Evolutionary conservation across 2,113 vertebrate species (phyloP), one percentile per base, ranked within the genome.

Genomic region (Pseudorasbora parva): DNA sequence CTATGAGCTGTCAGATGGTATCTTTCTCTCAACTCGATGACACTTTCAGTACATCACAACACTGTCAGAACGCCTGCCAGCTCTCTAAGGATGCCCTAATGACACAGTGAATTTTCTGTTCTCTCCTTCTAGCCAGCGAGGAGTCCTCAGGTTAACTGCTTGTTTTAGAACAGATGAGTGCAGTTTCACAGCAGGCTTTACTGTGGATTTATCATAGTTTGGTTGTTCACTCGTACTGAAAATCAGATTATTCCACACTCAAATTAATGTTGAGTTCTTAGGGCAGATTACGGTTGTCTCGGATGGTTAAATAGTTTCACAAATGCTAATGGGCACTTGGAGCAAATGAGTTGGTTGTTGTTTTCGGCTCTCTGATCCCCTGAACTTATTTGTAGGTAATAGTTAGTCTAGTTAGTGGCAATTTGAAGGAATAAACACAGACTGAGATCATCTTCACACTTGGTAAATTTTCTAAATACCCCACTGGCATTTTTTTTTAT

Each of bases 201-300:
- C n/a, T 60, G 30, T n/a, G 57, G 76, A 62, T 81, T 85, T 81
- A 76, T 54, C 14, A 41, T 10, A 68, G 68, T 72, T 74, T 51
- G 45, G 21, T 37, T 47, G 82, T 59, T 27, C 83, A 57, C 59
- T 82, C 74, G 51, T 68, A 81, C 68, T 30, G 59, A 88, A 74
- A 84, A 25, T 9, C 33, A 6, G 81, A 87, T 89, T 82, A 75
- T 81, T 85, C 86, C 68, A 89, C 81, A 78, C 85, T 82, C 25
- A 27, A 69, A 68, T 88, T 85, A 82, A 60, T 25, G 71, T 72
- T 62, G 79, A 85, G 69, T 83, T 81, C 30, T 76, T 41, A 21
- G 74, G 69, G 85, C 83, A 76, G 71, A 86, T 83, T 77, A 80
- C n/a, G 21, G 59, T 71, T 82, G 23, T 84, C 78, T 79, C 23